Base-by-base conservation (phyloP, 2,888 invertebrate species). In the Torymus auratus region DNA sequence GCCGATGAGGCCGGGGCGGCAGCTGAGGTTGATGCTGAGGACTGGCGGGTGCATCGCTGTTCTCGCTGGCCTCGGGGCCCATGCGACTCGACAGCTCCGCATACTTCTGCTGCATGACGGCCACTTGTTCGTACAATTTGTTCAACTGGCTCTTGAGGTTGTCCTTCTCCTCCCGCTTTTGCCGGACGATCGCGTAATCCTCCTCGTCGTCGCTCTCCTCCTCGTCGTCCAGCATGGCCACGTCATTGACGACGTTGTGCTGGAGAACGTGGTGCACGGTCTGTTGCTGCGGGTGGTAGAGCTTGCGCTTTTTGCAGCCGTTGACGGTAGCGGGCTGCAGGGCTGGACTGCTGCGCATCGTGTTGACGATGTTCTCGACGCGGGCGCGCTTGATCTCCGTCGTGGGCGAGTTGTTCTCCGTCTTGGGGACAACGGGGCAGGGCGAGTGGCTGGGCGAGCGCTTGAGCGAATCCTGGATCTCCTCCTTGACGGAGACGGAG, bases 271-370 rank as follows among this genome's bases (percentile, higher is more conserved):
- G 91, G 65, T 93, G 93, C 2, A 92, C 93, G 88, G 96, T 96
- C 91, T 98, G 97, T 89, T 98, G 98, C 91, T 98, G 97, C 13
- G 98, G 98, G 88, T 98, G 97, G 90, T 98, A 98, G 52, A 98
- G 93, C 91, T 99, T 99, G 68, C 98, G 94, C 91, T 99, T 99
- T 91, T 98, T 98, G 92, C 97, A 98, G 69, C 98, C 97, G 91
- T 97, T 97, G 85, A 96, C 96, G 90, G 95, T 23, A 11, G 62
- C 69, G 11, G 80, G 68, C 62, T 81, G 80, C 1, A 81, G 74
- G 41, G 95, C 96, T 58, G 96, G 96, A 89, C 96, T 96, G 84
- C 96, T 95, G 83, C 97, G 94, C 96, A 98, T 98, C 84, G 96
- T 96, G 85, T 96, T 97, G 86, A 98, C 97, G 88, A 98, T 98